Percentiles rank a stretch among this genome's conserved stretches.
phyloP scores from a whole-genome alignment of 92 coral and sea anemone species.

The Nematostella vectensis region DNA sequence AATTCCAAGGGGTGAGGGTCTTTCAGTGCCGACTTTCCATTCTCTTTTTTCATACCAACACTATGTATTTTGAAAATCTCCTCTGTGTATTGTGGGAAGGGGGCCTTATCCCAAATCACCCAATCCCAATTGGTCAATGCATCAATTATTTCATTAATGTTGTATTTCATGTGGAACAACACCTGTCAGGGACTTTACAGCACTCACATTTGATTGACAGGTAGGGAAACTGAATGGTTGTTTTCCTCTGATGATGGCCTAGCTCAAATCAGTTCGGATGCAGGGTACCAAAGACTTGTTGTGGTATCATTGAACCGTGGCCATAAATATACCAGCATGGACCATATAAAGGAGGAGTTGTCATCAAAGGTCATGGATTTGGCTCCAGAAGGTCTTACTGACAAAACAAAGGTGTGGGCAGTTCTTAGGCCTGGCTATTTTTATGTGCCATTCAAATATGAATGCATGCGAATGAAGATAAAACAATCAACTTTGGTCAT shows the following conservation, averaged over 20 bases:
- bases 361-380: constrained; percentile 88
- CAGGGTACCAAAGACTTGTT: constrained; percentile 77
- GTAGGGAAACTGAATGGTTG: constrained; percentile 85
- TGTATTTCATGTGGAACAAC: neutral
- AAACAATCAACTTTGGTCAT: no score
- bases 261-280: constrained; percentile 50
- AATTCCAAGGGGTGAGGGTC: no score
- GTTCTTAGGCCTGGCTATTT: no score
- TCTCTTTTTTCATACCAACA: no score
- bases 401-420: constrained; percentile 57
- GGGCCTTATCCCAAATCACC: no score
- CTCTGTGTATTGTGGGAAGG: no score
- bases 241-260: constrained; percentile 68
- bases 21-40: no score
- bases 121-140: no score
- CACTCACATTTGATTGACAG: no score
- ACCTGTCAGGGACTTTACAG: neutral
- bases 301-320: constrained; percentile 73
- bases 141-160: neutral
- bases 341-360: constrained; percentile 67
- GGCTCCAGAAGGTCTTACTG: constrained; percentile 62
- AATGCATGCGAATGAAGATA: no score
- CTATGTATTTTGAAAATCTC: no score
- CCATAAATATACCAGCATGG: constrained; percentile 54
- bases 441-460: no score